Base-by-base conservation (phyloP, 2,113 vertebrate species). In the Chrysochloris asiatica region DNA sequence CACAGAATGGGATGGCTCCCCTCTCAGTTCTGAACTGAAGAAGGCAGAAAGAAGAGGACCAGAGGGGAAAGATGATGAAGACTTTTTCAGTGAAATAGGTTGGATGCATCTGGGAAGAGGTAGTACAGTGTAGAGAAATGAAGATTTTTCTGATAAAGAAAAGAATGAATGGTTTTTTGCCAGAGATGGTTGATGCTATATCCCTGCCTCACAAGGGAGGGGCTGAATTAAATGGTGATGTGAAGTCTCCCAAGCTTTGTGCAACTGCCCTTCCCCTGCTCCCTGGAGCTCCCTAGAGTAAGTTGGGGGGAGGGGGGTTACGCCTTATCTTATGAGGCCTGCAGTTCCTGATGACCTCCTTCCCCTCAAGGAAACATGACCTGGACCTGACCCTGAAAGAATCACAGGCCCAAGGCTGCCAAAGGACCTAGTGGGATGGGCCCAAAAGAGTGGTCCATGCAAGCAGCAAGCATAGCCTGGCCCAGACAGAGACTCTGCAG, bases 101-200 rank as follows among this genome's bases (percentile, higher is more conserved):
- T 4, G 61, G 54, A 88, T 82, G 65, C 84, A 50, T 73, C 87
- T 87, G 91, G 80, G 84, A 93, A 54, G 79, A 83, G 52, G 10
- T 86, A 76, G 56, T 87, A 3, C 50, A 59, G 47, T 4, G 0
- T 0, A 30, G 33, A 85, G 48, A 26, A 48, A 50, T 19, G 43
- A 22, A 59, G 24, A 71, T 50, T 79, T 61, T 85, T 75, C 76
- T 65, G 73, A n/a, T 56, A 84, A 48, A 86, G 59, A 12, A n/a
- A 47, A 65, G 5, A 61, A 22, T 2, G 33, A 79, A 38, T 2
- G 33, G 13, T 33, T 94, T 73, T 82, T 65, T 41, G 30, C 63
- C 12, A 14, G 21, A 21, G 24, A 45, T 24, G 19, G 36, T 3
- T 65, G 56, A 83, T 16, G 36, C 21, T 41, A n/a, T 26, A n/a